Base-by-base conservation (phyloP, 1,140 invertebrate species). In the Bombus huntii region DNA sequence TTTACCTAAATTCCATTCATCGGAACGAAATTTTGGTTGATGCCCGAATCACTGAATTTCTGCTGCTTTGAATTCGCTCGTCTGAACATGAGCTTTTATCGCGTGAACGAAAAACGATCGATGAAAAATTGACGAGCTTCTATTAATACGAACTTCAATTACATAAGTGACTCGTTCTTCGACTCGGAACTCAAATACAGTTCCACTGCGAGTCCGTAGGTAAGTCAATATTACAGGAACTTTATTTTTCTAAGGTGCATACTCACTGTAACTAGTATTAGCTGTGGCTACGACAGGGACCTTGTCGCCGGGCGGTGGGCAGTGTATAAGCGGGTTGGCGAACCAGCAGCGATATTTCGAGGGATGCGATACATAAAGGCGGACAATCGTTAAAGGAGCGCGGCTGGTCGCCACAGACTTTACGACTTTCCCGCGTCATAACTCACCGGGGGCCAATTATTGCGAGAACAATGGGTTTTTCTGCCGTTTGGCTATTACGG, bases 371-470 rank as follows among this genome's bases (percentile, higher is more conserved):
- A 89, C 83, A 89, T 87, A 89, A 89, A 87, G 80, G 81, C 88
- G 81, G 89, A 90, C 86, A 92, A 90, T 92, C 91, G 88, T 93
- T 93, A 93, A 93, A 92, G 89, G 85, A 53, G 57, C 72, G 34
- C 81, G 57, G 65, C 31, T 70, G 66, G 77, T 83, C 74, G 74
- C 86, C 85, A 74, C 88, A 72, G 85, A 86, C 85, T 92, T 93
- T 93, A 93, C 92, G 92, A 92, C 88, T 87, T 90, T 83, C 81
- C 91, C 84, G 76, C 81, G 88, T 92, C 92, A 90, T 93, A 93
- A 93, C 89, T 93, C 91, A 93, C 85, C 80, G 59, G 88, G 85
- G 89, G 87, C 92, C 91, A 93, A 93, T 93, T 93, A 93, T 92
- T 91, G 90, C 91, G 88, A 89, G 90, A 93, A 90, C 89, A 90